Conservation (phyloP, 2,113 vertebrate genomes). For the Corydoras sp. region DNA sequence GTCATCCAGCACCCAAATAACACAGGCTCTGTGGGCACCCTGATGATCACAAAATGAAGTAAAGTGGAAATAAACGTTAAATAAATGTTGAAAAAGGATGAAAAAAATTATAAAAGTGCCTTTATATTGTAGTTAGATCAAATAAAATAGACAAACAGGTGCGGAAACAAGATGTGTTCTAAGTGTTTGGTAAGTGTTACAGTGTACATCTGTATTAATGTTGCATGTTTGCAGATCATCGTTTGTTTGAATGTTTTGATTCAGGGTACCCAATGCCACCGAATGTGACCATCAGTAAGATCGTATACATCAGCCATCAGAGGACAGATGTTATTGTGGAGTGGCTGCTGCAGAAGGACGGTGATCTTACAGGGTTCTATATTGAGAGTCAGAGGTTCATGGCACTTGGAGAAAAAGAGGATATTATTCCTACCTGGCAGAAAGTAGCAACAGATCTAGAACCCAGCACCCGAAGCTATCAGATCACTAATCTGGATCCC, state of each 20-base stretch:
- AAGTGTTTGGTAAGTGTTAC: no score
- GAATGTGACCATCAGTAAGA: constrained; percentile 75
- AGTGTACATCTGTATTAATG: no score
- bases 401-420: constrained; percentile 10
- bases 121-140: no score
- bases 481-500: constrained; percentile 72
- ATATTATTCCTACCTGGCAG: constrained; percentile 61
- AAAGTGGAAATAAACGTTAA: no score
- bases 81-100: no score
- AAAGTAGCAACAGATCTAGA: constrained; percentile 60
- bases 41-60: no score
- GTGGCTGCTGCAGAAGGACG: constrained; percentile 62
- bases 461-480: constrained; percentile 64
- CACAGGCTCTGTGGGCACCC: no score
- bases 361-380: constrained; percentile 77
- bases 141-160: no score
- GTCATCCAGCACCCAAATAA: no score
- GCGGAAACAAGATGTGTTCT: no score
- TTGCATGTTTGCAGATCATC: no score
- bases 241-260: not conserved
- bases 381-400: constrained; percentile 66
- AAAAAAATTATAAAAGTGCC: no score
- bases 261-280: constrained; percentile 79
- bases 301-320: constrained; percentile 63
- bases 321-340: constrained; percentile 78